Percentiles rank a stretch among this genome's conserved stretches.
Evolutionary conservation across 2,888 invertebrate species (phyloP).

Genomic region (Tineola bisselliella): DNA sequence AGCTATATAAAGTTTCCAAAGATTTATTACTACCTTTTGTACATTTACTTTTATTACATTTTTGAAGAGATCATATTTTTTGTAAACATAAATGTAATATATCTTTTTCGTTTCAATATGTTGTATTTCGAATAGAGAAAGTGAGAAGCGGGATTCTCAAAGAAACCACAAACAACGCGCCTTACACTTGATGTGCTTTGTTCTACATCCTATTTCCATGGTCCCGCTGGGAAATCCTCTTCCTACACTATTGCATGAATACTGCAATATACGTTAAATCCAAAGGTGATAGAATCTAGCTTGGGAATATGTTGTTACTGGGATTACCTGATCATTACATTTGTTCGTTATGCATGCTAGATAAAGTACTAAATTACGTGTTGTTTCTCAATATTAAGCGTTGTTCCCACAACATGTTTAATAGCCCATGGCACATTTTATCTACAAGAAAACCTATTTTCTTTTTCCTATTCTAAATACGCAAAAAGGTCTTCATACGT

Average conservation of each 20-base stretch:
- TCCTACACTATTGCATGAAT: slow-evolving; percentile 4
- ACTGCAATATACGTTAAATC: slow-evolving; percentile 3
- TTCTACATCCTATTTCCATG: slow-evolving; percentile 2
- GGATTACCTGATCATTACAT: neutral
- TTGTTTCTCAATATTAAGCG: neutral
- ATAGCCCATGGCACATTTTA: too few species aligned
- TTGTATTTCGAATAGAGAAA: neutral
- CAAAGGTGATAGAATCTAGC: slow-evolving; percentile 1
- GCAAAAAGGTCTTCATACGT: too few species aligned
- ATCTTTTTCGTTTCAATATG: neutral
- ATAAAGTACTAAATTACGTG: neutral
- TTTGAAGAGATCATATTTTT: neutral
- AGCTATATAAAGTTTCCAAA: neutral
- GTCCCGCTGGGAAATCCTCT: neutral
- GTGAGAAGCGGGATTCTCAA: neutral
- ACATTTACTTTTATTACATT: neutral
- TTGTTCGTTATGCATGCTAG: neutral
- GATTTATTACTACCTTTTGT: neutral
- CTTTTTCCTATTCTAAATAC: too few species aligned
- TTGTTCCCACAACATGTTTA: too few species aligned
- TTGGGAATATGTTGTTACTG: neutral
- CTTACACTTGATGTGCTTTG: neutral
- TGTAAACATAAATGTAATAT: neutral
- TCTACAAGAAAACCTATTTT: too few species aligned
- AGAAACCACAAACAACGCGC: neutral